A percentile compares a stretch with the other conserved stretches of the same genome.
phyloP scores from a whole-genome alignment of 2,888 invertebrate genomes.

The Metallyticus violacea region DNA sequence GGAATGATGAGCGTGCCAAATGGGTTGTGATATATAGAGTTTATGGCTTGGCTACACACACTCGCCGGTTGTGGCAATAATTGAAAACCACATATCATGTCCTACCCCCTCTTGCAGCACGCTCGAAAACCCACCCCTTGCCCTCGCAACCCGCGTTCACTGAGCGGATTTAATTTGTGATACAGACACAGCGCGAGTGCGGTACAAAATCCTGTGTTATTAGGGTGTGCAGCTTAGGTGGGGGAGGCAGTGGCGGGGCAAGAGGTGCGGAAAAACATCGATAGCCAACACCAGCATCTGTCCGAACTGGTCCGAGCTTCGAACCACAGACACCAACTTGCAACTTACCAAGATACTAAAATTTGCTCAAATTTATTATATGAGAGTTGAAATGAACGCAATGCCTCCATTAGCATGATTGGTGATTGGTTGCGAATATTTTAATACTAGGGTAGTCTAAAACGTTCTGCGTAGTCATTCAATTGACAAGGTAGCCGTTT shows the following conservation, averaged over 20 bases:
- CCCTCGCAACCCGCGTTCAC: not conserved
- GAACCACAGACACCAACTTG: not conserved
- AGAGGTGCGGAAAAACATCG: not conserved
- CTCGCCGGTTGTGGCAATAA: slow-evolving; percentile 17
- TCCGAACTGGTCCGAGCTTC: not conserved
- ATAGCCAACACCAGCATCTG: not conserved
- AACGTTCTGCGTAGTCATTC: too few relatives aligned
- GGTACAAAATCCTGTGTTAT: not conserved
- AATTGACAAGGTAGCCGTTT: too few relatives aligned
- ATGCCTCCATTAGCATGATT: too few relatives aligned
- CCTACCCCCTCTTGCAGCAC: not conserved
- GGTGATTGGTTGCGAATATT: too few relatives aligned
- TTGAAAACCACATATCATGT: slow-evolving; percentile 31
- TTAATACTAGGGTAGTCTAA: too few relatives aligned
- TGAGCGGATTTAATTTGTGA: slow-evolving; percentile 29
- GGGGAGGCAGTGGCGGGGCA: not conserved
- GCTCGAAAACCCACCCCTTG: not conserved
- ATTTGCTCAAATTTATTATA: too few relatives aligned
- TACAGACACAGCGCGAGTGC: slow-evolving; percentile 6
- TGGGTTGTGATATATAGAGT: slow-evolving; percentile 18
- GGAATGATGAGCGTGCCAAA: slow-evolving; percentile 19
- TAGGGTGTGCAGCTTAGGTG: not conserved
- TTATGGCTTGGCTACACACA: not conserved
- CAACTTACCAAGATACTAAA: too few relatives aligned
- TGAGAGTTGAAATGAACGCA: too few relatives aligned